Evolutionary conservation across 64 coral and sea anemone genomes (phyloP).

Genomic region (Orbicella faveolata): DNA sequence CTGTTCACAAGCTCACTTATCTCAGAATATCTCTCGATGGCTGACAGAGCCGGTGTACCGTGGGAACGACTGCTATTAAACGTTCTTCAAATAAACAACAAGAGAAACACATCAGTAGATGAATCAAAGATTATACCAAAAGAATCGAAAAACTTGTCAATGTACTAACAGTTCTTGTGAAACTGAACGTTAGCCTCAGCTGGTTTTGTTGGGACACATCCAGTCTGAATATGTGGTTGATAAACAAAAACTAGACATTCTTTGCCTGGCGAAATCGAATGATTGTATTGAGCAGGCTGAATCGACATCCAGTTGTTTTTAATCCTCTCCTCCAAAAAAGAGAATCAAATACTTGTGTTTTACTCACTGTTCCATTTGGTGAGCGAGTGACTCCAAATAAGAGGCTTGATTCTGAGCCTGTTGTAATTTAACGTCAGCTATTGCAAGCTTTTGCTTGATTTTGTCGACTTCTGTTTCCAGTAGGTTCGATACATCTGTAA

Average conservation of each 20-base stretch:
- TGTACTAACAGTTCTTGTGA: no score
- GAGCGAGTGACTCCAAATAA: constrained; percentile 37
- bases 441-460: constrained; percentile 8
- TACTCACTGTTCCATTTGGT: constrained; percentile 64
- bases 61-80: constrained; percentile 49
- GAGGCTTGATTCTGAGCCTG: constrained; percentile 46
- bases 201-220: background rate
- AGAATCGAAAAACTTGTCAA: no score
- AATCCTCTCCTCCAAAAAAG: background rate
- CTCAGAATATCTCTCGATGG: constrained; percentile 40
- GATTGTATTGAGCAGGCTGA: no score
- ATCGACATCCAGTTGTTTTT: background rate
- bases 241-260: no score
- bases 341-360: background rate
- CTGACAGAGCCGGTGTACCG: constrained; percentile 27
- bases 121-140: no score
- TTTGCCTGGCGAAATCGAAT: no score
- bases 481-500: constrained; percentile 66
- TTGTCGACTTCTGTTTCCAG: constrained; percentile 33
- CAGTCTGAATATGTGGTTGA: background rate
- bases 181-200: no score
- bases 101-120: background rate
- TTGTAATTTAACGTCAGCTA: constrained; percentile 17
- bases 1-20: constrained; percentile 64
- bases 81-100: constrained; percentile 22